phyloP scores from a whole-genome alignment of 2,888 invertebrate species.

The Stenodera caucasica region DNA sequence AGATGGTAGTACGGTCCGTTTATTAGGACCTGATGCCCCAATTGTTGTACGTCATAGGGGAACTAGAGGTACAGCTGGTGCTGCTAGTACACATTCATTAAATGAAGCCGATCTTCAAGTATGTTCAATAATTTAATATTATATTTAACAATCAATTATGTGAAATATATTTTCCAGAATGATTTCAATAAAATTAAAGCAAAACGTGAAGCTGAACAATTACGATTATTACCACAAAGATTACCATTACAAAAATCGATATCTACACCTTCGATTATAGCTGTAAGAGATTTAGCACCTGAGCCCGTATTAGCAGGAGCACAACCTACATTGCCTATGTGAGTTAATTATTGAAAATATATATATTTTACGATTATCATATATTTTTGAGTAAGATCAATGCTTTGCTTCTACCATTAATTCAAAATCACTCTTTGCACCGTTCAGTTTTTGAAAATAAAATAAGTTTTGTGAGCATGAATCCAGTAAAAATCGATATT shows the following conservation, averaged over 20 bases:
- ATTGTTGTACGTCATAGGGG: slow-evolving; percentile 48
- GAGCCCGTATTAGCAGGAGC: slow-evolving; percentile 59
- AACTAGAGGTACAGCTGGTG: slow-evolving; percentile 61
- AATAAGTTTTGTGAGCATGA: slow-evolving; percentile 1
- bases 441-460: background rate
- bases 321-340: slow-evolving; percentile 62
- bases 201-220: slow-evolving; percentile 61
- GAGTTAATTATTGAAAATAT: slow-evolving; percentile 50
- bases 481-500: background rate
- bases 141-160: slow-evolving; percentile 2
- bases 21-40: slow-evolving; percentile 58
- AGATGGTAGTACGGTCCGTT: slow-evolving; percentile 62
- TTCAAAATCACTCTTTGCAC: slow-evolving; percentile 9
- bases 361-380: background rate
- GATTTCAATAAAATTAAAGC: slow-evolving; percentile 73
- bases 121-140: slow-evolving; percentile 34
- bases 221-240: slow-evolving; percentile 63
- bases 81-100: slow-evolving; percentile 74
- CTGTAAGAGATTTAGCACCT: slow-evolving; percentile 64
- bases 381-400: background rate
- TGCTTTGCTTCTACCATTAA: slow-evolving; percentile 9
- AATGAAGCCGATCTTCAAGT: slow-evolving; percentile 88
- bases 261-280: slow-evolving; percentile 86
- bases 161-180: no score
- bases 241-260: slow-evolving; percentile 87